Evolutionary conservation across 2,888 invertebrate genomes (phyloP), one percentile per base, ranked within the genome.

Genomic region (Dioctria linearis): DNA sequence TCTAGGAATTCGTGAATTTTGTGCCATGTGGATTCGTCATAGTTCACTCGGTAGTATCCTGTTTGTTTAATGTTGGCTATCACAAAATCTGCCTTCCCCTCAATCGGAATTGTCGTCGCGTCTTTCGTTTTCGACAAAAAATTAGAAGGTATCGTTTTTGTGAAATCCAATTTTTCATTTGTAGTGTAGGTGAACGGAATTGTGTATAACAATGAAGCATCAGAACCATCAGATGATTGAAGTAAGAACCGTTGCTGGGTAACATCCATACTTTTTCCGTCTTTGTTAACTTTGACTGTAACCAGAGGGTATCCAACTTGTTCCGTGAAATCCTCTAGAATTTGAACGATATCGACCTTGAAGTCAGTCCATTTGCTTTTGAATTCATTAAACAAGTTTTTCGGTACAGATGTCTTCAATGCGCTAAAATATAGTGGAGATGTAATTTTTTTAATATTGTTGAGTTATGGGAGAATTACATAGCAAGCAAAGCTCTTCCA

Each of bases 251-350:
- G 84, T 42, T 82, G 80, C 78, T 88, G 88, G 8, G 61, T 69
- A 1, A 87, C 54, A 0, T 6, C 79, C 3, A 85, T 81, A 0
- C 39, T 61, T 0, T 51, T 65, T 0, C 83, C 79, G 3, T 84
- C 80, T 3, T 54, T 4, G 1, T 40, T 73, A 0, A 83, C 43
- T 2, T 75, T 84, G 1, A 94, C 92, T 0, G 86, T 90, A 0
- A 94, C 86, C 2, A 93, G 89, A 0, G 94, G 95, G 84, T 91
- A 94, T 0, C 94, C 94, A 6, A 91, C 88, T 84, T 93, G 91
- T 65, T 90, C 90, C 9, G 93, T 92, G 93, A 94, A 95, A 4
- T 92, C 92, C 82, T 89, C 88, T n/a, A 88, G 85, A 25, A 88
- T 86, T 11, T 83, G 66, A 51, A 84, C 80, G 40, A 87, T 82